These are phyloP conservation scores for Empidonax alnorum DNA, from an alignment of 2,113 vertebrate genomes.

Conservation along the genomic window DNA sequence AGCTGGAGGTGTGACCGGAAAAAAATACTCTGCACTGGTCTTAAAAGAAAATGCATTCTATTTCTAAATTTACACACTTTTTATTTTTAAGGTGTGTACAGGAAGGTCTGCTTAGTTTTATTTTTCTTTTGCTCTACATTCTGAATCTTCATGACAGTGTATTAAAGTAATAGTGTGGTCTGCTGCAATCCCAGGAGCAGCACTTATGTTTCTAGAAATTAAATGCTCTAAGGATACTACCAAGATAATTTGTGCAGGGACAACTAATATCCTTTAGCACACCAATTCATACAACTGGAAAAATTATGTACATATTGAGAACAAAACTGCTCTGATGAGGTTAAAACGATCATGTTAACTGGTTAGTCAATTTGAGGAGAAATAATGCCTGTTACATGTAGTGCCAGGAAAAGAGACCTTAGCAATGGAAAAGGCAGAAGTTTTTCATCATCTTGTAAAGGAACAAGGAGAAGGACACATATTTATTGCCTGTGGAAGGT, in stretches of 20 bases:
- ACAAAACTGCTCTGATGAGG: neutral
- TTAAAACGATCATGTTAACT: neutral
- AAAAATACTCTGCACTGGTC: neutral
- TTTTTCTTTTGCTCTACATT: neutral
- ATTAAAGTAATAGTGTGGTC: neutral
- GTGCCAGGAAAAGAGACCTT: neutral
- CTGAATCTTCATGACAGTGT: neutral
- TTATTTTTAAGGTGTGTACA: neutral
- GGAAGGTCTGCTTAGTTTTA: neutral
- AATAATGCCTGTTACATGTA: neutral
- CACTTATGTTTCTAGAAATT: neutral
- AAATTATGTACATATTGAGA: neutral
- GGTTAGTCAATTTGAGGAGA: neutral
- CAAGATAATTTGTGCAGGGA: neutral
- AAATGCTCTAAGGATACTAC: neutral
- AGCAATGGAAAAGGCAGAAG: neutral
- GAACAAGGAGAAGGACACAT: neutral
- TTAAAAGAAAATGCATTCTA: neutral
- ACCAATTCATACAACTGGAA: neutral
- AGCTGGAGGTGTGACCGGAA: neutral
- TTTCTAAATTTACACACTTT: neutral
- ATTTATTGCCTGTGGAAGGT: neutral
- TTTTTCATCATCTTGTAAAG: neutral
- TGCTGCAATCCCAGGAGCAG: neutral
- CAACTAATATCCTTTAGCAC: neutral